Evolutionary conservation across 2,113 vertebrate species (phyloP), one percentile per base, ranked within the genome.

Genomic region (Carassius auratus): DNA sequence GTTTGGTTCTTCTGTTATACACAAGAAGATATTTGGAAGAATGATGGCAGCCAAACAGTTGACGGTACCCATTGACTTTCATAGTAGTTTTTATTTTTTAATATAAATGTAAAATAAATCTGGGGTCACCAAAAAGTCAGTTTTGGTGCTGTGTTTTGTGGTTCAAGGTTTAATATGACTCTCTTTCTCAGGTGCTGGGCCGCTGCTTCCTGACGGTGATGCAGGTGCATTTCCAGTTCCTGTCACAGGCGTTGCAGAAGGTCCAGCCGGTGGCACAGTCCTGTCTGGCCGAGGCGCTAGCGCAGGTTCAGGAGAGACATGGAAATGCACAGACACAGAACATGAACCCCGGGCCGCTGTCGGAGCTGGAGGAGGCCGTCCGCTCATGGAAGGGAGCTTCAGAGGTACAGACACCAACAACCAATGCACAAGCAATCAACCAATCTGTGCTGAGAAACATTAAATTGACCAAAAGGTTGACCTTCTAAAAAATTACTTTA

Each of bases 201-300:
- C 95, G 98, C 77, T 99, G 98, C 91, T 99, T 99, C 94, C 90
- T 99, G 93, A 99, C 97, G 0, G 98, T 99, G 93, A 96, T 99
- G 96, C 98, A 99, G 93, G 98, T 99, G 90, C 98, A 99, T 91
- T 99, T 99, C 91, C 98, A 99, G 95, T 99, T 99, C 94, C 92
- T 99, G 85, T 99, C 98, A 0, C 98, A 99, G 74, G 98, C 98
- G 0, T 84, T 99, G 91, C 98, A 99, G 94, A 99, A 99, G 84
- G 97, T 99, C 73, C 98, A 99, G 91, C 98, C 98, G 0, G 97
- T 99, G 92, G 97, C 97, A 12, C 97, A 99, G 92, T 97, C 97
- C 13, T 99, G 97, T 90, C 96, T 99, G 93, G 95, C 97, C 0
- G 98, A 99, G 89, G 95, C 94, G 33, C 93, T 96, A 33, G 97